Evolutionary conservation across 2,113 vertebrate species (phyloP).

Genomic region (Pungitius pungitius): DNA sequence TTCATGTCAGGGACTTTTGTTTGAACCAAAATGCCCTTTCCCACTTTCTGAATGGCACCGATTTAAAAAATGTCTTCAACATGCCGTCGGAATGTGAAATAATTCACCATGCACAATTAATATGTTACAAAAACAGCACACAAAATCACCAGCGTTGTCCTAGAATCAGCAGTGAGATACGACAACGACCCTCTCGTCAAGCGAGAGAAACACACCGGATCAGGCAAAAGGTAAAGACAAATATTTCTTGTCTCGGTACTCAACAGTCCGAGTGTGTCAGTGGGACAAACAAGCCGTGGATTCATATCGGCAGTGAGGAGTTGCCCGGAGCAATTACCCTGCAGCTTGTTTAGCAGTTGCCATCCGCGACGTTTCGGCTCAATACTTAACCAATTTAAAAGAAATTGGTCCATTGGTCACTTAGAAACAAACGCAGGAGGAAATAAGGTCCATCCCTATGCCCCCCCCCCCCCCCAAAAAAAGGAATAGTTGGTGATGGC

Average conservation of each 20-base stretch:
- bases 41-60: not conserved
- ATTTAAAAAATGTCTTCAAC: conserved; percentile 3
- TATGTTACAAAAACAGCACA: not conserved
- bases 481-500: not conserved
- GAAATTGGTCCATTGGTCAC: not conserved
- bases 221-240: not conserved
- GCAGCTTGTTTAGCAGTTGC: not conserved
- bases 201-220: not conserved
- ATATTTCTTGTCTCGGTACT: not conserved
- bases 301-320: not conserved
- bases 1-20: conserved; percentile 9
- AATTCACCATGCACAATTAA: not conserved
- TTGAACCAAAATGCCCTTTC: conserved; percentile 32
- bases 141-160: not conserved
- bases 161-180: too few species aligned
- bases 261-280: not conserved
- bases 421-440: not conserved
- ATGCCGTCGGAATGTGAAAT: too few species aligned
- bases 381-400: not conserved
- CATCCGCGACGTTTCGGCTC: not conserved
- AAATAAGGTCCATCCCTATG: too few species aligned
- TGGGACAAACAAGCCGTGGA: not conserved
- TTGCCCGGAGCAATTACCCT: not conserved
- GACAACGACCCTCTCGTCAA: not conserved
- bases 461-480: too few species aligned